Conservation (phyloP, 2,797 vertebrate genomes). For the Pangasius sanitwongsei region DNA sequence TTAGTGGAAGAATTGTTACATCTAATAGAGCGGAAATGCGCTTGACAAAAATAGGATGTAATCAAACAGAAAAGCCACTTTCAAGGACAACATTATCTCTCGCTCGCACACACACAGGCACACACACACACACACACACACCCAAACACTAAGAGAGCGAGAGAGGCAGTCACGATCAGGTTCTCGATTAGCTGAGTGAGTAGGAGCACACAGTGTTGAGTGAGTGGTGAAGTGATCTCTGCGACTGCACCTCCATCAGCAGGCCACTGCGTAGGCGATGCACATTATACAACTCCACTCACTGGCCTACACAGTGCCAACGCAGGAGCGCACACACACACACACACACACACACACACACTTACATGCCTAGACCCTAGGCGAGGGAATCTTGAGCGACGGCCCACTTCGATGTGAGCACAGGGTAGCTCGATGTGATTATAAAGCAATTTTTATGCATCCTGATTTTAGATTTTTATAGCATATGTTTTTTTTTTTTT, state of each 20-base stretch:
- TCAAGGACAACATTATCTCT: background rate
- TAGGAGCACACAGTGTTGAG: constrained; percentile 77
- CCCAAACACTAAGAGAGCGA: background rate
- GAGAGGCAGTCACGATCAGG: constrained; percentile 23
- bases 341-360: background rate
- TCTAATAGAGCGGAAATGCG: constrained; percentile 2
- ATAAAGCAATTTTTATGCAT: background rate
- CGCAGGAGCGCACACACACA: constrained; percentile 47
- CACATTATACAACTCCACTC: constrained; percentile 77
- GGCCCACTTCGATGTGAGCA: background rate
- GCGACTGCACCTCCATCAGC: constrained; percentile 65
- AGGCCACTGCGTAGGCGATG: constrained; percentile 72
- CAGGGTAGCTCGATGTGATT: background rate
- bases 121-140: background rate
- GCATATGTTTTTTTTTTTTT: background rate
- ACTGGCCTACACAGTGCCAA: constrained; percentile 76
- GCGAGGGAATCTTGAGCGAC: background rate
- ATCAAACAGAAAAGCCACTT: constrained; percentile 22
- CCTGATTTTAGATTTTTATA: background rate
- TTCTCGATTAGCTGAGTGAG: constrained; percentile 71
- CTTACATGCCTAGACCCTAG: background rate
- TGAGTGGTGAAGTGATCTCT: constrained; percentile 72
- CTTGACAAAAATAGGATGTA: background rate
- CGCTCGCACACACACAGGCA: background rate
- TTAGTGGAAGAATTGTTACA: background rate